These are phyloP conservation scores for Sorex araneus DNA, from an alignment of 2,113 vertebrate genomes.

Conservation along the genomic window DNA sequence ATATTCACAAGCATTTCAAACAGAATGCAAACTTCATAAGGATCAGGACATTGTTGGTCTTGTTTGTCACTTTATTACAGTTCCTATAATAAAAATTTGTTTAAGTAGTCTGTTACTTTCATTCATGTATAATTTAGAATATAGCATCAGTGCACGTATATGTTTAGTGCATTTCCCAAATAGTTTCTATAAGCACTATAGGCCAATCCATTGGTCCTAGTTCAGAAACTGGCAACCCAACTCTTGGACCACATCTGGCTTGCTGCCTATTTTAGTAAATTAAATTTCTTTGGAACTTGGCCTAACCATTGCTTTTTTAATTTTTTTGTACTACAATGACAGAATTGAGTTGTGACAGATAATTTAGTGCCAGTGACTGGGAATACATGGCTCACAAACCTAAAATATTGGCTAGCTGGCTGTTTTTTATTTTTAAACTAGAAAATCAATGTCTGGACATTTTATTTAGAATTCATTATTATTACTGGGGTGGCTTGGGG, in stretches of 20 bases:
- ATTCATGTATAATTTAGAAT: background rate
- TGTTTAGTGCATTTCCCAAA: constrained; percentile 10
- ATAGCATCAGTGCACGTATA: too few species aligned
- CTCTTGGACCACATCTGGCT: background rate
- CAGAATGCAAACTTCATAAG: background rate
- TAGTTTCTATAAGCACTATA: background rate
- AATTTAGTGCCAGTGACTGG: background rate
- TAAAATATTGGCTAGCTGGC: constrained; percentile 20
- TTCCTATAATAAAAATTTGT: background rate
- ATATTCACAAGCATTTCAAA: background rate
- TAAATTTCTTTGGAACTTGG: constrained; percentile 20
- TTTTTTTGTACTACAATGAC: background rate
- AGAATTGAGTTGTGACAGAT: background rate
- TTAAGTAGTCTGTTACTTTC: constrained; percentile 9
- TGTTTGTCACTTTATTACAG: background rate
- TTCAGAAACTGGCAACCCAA: background rate
- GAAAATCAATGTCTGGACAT: background rate
- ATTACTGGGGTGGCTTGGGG: background rate
- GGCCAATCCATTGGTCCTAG: background rate
- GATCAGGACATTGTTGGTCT: background rate
- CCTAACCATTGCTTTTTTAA: too few species aligned
- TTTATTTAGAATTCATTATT: background rate
- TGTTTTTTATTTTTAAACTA: constrained; percentile 34
- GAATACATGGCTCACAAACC: background rate
- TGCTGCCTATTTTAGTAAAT: background rate